A percentile compares a stretch with the other conserved stretches of the same genome.
These are phyloP conservation scores for Chydorus sphaericus DNA, from an alignment of 2,888 invertebrate species.

Conservation along the genomic window DNA sequence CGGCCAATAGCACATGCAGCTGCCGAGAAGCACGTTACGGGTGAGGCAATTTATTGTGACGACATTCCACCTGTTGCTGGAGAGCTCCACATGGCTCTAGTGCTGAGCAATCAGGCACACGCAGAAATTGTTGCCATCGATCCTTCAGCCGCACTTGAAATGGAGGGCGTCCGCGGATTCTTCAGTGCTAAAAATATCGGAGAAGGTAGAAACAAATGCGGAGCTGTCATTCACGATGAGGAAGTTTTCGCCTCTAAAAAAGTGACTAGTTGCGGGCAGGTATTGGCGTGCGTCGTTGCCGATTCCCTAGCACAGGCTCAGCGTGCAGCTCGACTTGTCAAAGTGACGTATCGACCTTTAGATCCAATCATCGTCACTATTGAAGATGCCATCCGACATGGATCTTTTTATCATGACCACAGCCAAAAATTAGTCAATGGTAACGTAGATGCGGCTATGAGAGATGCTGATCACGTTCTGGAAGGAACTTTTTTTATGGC, in stretches of 20 bases:
- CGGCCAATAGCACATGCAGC: slow-evolving; percentile 64
- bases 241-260: slow-evolving; percentile 61
- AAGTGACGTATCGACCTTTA: slow-evolving; percentile 63
- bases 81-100: slow-evolving; percentile 50
- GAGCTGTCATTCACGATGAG: slow-evolving; percentile 64
- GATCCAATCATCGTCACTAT: slow-evolving; percentile 71
- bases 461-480: slow-evolving; percentile 37
- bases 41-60: slow-evolving; percentile 83
- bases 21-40: slow-evolving; percentile 74
- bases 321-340: slow-evolving; percentile 62
- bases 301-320: slow-evolving; percentile 64
- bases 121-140: slow-evolving; percentile 66
- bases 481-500: slow-evolving; percentile 67
- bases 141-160: slow-evolving; percentile 49
- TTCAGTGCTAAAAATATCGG: slow-evolving; percentile 62
- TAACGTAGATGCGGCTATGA: background rate
- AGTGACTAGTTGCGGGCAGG: slow-evolving; percentile 59
- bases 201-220: slow-evolving; percentile 46
- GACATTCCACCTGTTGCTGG: slow-evolving; percentile 63
- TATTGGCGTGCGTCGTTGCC: slow-evolving; percentile 66
- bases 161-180: slow-evolving; percentile 69
- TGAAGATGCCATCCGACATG: slow-evolving; percentile 31
- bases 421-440: background rate
- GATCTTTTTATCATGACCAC: slow-evolving; percentile 19
- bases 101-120: slow-evolving; percentile 54